phyloP scores from a whole-genome alignment of 2,113 vertebrate species.

The Pteronura brasiliensis region DNA sequence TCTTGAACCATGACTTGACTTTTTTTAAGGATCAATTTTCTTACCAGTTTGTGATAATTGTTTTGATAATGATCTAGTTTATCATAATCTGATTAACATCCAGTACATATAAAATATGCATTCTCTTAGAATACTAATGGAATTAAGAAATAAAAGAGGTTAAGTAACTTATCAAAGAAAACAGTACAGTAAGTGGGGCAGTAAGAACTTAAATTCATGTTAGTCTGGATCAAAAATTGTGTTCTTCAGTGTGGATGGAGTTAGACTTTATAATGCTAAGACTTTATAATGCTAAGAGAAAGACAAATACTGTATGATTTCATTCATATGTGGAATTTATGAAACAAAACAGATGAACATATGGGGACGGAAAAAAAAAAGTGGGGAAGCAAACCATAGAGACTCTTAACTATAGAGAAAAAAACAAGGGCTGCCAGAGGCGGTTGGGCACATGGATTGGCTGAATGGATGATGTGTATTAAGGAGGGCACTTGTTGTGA shows the following conservation, averaged over 20 bases:
- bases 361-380: background rate
- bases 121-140: background rate
- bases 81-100: background rate
- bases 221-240: background rate
- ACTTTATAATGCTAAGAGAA: background rate
- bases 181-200: background rate
- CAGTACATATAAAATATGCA: background rate
- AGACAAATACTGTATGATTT: background rate
- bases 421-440: background rate
- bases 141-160: background rate
- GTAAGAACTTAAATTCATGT: background rate
- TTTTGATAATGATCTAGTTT: background rate
- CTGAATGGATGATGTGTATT: background rate
- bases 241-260: background rate
- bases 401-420: background rate
- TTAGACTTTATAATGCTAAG: background rate
- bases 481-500: background rate
- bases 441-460: background rate
- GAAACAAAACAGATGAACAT: background rate
- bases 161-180: slow-evolving; percentile 9
- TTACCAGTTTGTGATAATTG: background rate
- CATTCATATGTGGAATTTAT: background rate
- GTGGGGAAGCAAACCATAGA: background rate
- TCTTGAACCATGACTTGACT: background rate
- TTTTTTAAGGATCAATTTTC: background rate